These are phyloP conservation scores for Acropora yongei DNA, from an alignment of 64 coral and sea anemone species.

Conservation along the genomic window DNA sequence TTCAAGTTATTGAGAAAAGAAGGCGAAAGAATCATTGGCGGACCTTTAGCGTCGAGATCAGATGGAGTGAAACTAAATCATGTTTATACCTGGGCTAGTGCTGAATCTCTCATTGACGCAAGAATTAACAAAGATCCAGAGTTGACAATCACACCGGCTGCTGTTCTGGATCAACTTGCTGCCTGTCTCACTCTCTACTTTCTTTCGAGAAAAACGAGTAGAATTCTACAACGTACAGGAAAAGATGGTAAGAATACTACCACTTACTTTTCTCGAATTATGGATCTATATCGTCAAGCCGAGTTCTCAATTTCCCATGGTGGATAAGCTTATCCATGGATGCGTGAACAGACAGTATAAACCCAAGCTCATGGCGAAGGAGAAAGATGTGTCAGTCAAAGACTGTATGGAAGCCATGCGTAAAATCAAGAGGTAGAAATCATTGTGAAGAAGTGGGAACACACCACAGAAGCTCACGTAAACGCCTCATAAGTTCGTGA, in stretches of 20 bases:
- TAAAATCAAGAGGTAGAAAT: not conserved
- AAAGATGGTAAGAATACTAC: constrained; percentile 29
- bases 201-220: constrained; percentile 64
- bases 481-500: too few relatives aligned
- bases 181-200: constrained; percentile 31
- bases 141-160: constrained; percentile 25
- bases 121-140: constrained; percentile 59
- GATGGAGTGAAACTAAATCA: constrained; percentile 29
- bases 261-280: constrained; percentile 25
- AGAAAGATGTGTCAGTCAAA: not conserved
- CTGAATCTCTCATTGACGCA: constrained; percentile 78
- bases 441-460: too few relatives aligned
- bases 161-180: constrained; percentile 47
- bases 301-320: too few relatives aligned
- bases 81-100: constrained; percentile 68
- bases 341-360: too few relatives aligned
- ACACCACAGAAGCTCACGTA: too few relatives aligned
- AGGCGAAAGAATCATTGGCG: constrained; percentile 3
- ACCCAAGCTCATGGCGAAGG: constrained; percentile 48
- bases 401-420: not conserved
- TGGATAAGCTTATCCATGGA: too few relatives aligned
- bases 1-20: too few relatives aligned
- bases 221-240: constrained; percentile 47
- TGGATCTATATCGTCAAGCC: too few relatives aligned
- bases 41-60: constrained; percentile 25